Evolutionary conservation across 1,140 invertebrate species (phyloP), one percentile per base, ranked within the genome.

Genomic region (Sitophilus oryzae): DNA sequence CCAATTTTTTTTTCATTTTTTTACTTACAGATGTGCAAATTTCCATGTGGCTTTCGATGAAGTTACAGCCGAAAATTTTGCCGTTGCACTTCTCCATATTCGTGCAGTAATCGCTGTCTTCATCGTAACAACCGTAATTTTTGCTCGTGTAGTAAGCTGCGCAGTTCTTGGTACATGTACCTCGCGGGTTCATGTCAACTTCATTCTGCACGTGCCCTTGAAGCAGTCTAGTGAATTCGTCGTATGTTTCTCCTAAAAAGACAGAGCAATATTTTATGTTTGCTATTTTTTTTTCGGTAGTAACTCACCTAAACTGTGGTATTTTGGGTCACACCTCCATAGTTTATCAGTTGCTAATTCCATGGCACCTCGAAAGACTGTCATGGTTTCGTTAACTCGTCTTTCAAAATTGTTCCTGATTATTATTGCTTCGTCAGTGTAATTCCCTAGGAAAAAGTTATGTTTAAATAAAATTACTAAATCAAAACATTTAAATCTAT

Each of bases 191-290:
- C 72, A 93, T 73, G 66, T 91, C 86, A 9, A 89, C 86, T 68
- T 92, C 89, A 70, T 93, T 92, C 56, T 89, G 84, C 20, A 93
- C 79, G 64, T 87, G 90, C 1, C 89, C 89, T 76, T 91, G 89
- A 4, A 92, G 77, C 0, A 92, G 68, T 42, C 85, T 78, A 0
- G 85, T 91, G 16, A 93, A 73, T 67, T 88, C 78, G 3, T 82
- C 79, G 63, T 83, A 92, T 0, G 86, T 91, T 59, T 77, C 71
- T 3, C 81, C 80, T 79, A n/a, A 64, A 19, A 35, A n/a, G n/a
- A n/a, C 19, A 43, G 5, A n/a, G 22, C 19, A n/a, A 16, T 34
- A 3, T 19, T 34, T 43, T 52, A 42, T 16, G 10, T 20, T 42
- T 42, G 15, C 4, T 18, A 19, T 6, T 16, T 16, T 16, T 10